Conservation (phyloP, 2,888 invertebrate genomes). For the Netelia inedita region DNA sequence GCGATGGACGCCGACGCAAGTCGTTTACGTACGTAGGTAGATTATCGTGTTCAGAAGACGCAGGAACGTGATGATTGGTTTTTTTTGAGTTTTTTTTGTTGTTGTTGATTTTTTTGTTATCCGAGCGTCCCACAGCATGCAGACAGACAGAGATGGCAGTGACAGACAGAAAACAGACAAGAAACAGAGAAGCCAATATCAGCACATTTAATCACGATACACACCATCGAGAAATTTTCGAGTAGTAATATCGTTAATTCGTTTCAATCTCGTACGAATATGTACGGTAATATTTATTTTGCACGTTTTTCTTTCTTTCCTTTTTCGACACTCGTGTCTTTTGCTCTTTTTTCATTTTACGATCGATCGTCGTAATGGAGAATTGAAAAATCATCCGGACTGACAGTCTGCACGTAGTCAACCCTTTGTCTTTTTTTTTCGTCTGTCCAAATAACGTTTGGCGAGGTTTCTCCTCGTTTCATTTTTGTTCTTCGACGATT, state of each 20-base stretch:
- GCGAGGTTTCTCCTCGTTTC: background rate
- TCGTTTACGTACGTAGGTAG: constrained; percentile 36
- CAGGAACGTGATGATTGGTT: constrained; percentile 73
- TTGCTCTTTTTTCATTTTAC: background rate
- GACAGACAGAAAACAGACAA: constrained; percentile 86
- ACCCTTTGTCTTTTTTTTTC: background rate
- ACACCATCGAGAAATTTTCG: constrained; percentile 70
- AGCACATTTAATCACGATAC: constrained; percentile 81
- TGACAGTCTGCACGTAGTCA: background rate
- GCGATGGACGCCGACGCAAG: constrained; percentile 12
- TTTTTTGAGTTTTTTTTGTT: constrained; percentile 56
- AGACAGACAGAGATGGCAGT: constrained; percentile 87
- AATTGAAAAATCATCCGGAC: constrained; percentile 10
- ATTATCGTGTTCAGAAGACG: constrained; percentile 45
- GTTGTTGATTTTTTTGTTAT: constrained; percentile 74
- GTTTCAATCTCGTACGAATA: constrained; percentile 21
- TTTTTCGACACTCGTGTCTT: background rate
- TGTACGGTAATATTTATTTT: background rate
- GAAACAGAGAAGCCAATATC: constrained; percentile 86
- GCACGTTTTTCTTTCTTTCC: background rate
- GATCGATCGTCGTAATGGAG: background rate
- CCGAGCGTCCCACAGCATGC: constrained; percentile 87
- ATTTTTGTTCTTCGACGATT: background rate
- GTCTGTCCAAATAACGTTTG: background rate
- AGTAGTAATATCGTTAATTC: constrained; percentile 53